These are phyloP conservation scores for Zapornia atra DNA, from an alignment of 2,113 vertebrate species.

Conservation along the genomic window DNA sequence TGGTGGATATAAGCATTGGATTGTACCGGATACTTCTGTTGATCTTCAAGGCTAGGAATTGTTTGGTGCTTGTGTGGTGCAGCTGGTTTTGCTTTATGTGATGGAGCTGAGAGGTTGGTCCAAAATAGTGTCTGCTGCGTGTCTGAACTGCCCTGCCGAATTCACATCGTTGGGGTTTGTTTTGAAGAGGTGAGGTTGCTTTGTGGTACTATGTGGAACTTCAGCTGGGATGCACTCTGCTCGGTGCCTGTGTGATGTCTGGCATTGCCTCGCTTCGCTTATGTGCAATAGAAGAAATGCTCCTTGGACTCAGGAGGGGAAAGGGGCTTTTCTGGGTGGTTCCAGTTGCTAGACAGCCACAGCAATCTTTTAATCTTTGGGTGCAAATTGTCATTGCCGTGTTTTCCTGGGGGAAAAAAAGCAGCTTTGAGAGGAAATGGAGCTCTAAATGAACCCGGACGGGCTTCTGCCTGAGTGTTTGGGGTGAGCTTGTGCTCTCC, in stretches of 20 bases:
- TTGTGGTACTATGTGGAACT: not conserved
- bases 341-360: not conserved
- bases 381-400: conserved; percentile 3
- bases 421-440: conserved; percentile 5
- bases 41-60: not conserved
- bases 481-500: not conserved
- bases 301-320: not conserved
- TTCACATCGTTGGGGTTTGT: not conserved
- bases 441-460: conserved; percentile 25
- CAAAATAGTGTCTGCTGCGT: not conserved
- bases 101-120: not conserved
- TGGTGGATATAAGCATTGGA: accelerated
- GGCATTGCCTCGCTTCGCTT: not conserved
- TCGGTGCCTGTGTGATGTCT: not conserved
- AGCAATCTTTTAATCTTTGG: conserved; percentile 3
- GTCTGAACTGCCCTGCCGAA: not conserved
- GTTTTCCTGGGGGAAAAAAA: not conserved
- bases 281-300: accelerated
- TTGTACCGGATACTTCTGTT: accelerated
- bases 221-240: not conserved
- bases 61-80: not conserved
- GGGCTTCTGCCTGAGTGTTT: conserved; percentile 9
- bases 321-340: not conserved
- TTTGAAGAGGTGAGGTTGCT: not conserved
- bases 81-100: not conserved